Percentiles rank a stretch among this genome's conserved stretches.
Conservation (phyloP, 2,797 vertebrate genomes). For the Carapus acus region DNA sequence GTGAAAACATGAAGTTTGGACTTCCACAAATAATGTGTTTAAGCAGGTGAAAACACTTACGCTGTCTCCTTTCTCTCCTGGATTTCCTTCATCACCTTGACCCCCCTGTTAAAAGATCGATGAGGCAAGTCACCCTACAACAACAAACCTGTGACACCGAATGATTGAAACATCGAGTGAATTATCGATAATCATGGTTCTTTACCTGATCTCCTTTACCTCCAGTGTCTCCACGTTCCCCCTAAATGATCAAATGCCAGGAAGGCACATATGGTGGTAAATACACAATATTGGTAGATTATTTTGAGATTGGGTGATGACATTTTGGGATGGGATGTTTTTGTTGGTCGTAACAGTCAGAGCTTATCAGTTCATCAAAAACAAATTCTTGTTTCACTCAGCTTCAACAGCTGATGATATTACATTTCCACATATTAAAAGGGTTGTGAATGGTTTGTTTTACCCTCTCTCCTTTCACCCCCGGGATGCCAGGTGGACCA, state of each 20-base stretch:
- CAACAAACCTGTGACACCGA: slow-evolving; percentile 1
- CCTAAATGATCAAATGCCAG: slow-evolving; percentile 67
- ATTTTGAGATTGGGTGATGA: too few relatives aligned
- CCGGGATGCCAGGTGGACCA: slow-evolving; percentile 85
- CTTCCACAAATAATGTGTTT: too few relatives aligned
- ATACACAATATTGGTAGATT: too few relatives aligned
- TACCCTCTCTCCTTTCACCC: slow-evolving; percentile 92
- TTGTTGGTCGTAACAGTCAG: slow-evolving; percentile 45
- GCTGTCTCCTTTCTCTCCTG: slow-evolving; percentile 85
- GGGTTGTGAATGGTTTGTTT: slow-evolving; percentile 43
- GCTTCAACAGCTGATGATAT: slow-evolving; percentile 4
- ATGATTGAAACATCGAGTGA: not conserved
- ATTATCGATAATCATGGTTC: not conserved
- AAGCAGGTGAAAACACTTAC: slow-evolving; percentile 71
- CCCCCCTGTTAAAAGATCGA: slow-evolving; percentile 73
- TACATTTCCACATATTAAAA: slow-evolving; percentile 7
- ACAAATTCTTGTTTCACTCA: slow-evolving; percentile 5
- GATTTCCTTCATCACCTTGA: slow-evolving; percentile 87
- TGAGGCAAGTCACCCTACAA: slow-evolving; percentile 15
- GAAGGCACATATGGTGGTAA: slow-evolving; percentile 3
- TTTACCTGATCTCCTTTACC: slow-evolving; percentile 91
- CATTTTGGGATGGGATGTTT: slow-evolving; percentile 1
- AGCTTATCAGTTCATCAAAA: slow-evolving; percentile 17
- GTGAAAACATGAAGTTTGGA: not conserved
- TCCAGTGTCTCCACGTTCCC: slow-evolving; percentile 82